Evolutionary conservation across 1,140 invertebrate species (phyloP).

Genomic region (Zaprionus vittiger): DNA sequence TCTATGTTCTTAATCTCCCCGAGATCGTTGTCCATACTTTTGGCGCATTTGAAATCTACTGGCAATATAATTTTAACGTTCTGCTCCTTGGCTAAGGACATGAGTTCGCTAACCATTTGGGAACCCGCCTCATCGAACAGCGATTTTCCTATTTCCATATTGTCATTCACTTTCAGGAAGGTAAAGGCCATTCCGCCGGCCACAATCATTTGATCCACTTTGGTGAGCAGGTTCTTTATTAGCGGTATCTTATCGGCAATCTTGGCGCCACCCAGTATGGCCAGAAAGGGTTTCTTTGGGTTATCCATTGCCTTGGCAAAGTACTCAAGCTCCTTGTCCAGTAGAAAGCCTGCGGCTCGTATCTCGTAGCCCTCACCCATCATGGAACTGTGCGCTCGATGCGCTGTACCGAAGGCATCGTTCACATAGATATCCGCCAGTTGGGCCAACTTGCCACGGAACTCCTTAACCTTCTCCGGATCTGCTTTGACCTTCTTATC

Average conservation of each 20-base stretch:
- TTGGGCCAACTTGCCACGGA: slow-evolving; percentile 94
- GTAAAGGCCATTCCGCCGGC: slow-evolving; percentile 99
- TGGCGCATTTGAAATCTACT: slow-evolving; percentile 96
- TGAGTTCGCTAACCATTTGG: slow-evolving; percentile 94
- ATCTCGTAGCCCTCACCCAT: slow-evolving; percentile 94
- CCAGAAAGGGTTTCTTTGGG: slow-evolving; percentile 97
- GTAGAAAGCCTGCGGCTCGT: slow-evolving; percentile 96
- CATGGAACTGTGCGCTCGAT: slow-evolving; percentile 98
- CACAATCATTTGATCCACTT: slow-evolving; percentile 99
- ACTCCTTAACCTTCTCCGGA: slow-evolving; percentile 89
- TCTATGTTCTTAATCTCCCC: slow-evolving; percentile 90
- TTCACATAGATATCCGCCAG: slow-evolving; percentile 99
- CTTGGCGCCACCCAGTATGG: slow-evolving; percentile 99
- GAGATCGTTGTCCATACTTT: slow-evolving; percentile 97
- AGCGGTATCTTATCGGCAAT: slow-evolving; percentile 99
- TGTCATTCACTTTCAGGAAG: slow-evolving; percentile 96
- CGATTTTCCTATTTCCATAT: slow-evolving; percentile 98
- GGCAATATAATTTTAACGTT: slow-evolving; percentile 98
- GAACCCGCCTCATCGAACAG: slow-evolving; percentile 97
- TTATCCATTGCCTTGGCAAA: slow-evolving; percentile 99
- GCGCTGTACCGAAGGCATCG: slow-evolving; percentile 99
- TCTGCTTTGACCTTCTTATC: slow-evolving; percentile 91
- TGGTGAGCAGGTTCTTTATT: slow-evolving; percentile 98
- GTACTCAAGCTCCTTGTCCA: slow-evolving; percentile 98
- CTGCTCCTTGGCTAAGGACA: slow-evolving; percentile 96